Evolutionary conservation across 1,140 invertebrate genomes (phyloP).

Genomic region (Drosophila yakuba): DNA sequence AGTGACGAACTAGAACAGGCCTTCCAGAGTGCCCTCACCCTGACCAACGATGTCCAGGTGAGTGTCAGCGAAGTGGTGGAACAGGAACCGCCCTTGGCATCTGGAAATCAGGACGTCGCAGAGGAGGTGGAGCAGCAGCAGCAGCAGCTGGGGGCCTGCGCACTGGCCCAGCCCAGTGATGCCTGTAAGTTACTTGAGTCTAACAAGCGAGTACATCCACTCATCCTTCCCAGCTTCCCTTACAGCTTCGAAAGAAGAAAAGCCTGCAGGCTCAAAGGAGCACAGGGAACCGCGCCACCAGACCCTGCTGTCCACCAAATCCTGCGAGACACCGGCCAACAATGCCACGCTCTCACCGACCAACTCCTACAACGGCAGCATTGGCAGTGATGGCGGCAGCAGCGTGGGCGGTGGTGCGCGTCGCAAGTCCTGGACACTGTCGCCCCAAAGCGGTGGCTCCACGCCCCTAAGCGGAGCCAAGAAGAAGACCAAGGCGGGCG

Average conservation of each 20-base stretch:
- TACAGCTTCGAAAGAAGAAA: constrained; percentile 18
- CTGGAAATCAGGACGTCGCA: background rate
- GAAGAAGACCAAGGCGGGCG: constrained; percentile 52
- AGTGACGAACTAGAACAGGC: constrained; percentile 71
- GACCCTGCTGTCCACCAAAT: constrained; percentile 71
- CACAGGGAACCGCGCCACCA: constrained; percentile 51
- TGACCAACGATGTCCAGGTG: constrained; percentile 67
- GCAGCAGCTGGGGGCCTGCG: constrained; percentile 15
- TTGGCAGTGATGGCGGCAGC: constrained; percentile 69
- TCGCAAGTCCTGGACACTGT: constrained; percentile 79
- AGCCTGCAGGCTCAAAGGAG: background rate
- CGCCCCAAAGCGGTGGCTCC: constrained; percentile 66
- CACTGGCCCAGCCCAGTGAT: constrained; percentile 8
- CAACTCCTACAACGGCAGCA: constrained; percentile 79
- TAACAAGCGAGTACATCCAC: background rate
- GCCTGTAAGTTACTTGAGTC: constrained; percentile 13
- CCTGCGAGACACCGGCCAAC: constrained; percentile 63
- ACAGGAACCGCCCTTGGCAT: background rate
- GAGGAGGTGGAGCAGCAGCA: background rate
- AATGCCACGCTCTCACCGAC: constrained; percentile 68
- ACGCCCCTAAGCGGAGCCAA: constrained; percentile 67
- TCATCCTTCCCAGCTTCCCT: no score
- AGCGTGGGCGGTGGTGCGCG: constrained; percentile 74
- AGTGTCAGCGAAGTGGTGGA: constrained; percentile 55
- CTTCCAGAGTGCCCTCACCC: constrained; percentile 67